Evolutionary conservation across 2,113 vertebrate genomes (phyloP).

Genomic region (Microtus richardsoni): DNA sequence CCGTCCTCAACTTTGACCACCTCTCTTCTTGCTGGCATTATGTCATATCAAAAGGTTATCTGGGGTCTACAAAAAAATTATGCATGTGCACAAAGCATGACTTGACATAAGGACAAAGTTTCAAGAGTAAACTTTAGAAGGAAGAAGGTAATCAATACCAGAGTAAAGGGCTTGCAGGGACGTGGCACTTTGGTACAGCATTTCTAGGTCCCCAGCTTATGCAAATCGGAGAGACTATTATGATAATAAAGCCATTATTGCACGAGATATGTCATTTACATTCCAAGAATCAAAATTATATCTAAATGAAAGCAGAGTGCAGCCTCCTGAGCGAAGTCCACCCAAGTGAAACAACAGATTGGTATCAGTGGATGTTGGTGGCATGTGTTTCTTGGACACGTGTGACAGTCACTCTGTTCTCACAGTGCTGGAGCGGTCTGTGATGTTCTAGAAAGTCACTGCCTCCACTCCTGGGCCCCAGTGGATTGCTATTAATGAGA

Average conservation of each 20-base stretch:
- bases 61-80: neutral
- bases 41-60: constrained; percentile 8
- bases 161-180: neutral
- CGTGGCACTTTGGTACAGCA: neutral
- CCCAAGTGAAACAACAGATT: neutral
- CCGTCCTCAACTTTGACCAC: neutral
- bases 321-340: neutral
- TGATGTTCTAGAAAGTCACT: neutral
- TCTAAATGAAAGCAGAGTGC: neutral
- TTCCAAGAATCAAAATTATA: neutral
- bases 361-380: too few species aligned
- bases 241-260: neutral
- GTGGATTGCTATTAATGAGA: neutral
- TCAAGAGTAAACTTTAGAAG: neutral
- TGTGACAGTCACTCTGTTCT: neutral
- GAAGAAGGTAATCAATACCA: constrained; percentile 17
- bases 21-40: neutral
- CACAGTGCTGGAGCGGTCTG: neutral
- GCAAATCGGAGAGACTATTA: neutral
- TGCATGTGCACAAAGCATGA: neutral
- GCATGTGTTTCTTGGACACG: neutral
- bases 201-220: neutral
- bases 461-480: neutral
- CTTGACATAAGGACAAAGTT: constrained; percentile 47
- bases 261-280: neutral